Evolutionary conservation across 2,888 invertebrate genomes (phyloP).

Genomic region (Fragum fragum): DNA sequence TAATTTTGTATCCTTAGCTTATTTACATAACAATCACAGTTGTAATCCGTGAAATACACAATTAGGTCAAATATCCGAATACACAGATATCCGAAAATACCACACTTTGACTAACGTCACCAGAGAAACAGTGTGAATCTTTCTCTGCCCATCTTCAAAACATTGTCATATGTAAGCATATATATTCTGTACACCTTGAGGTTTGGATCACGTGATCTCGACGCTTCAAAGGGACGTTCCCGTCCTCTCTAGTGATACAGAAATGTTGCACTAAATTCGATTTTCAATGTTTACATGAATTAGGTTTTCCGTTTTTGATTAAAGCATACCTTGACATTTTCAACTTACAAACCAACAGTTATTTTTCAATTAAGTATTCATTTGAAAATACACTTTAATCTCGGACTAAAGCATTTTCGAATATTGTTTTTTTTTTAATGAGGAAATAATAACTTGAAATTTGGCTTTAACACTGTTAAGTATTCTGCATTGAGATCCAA

Average conservation of each 20-base stretch:
- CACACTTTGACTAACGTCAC: not conserved
- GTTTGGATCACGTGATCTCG: constrained; percentile 2
- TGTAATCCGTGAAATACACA: not conserved
- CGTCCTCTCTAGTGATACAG: constrained; percentile 7
- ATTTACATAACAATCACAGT: not conserved
- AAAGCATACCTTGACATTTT: constrained; percentile 1
- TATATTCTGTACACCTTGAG: constrained; percentile 9
- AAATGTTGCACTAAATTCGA: constrained; percentile 19
- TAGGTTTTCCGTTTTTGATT: constrained; percentile 4
- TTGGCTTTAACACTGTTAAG: no score
- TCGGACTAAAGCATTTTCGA: no score
- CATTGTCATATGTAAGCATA: constrained; percentile 25
- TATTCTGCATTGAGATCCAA: no score
- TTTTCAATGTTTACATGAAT: constrained; percentile 15
- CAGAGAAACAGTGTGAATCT: not conserved
- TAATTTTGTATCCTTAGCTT: not conserved
- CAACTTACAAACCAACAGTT: not conserved
- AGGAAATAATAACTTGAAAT: no score
- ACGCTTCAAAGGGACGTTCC: constrained; percentile 8
- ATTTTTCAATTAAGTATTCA: no score
- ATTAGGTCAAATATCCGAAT: not conserved
- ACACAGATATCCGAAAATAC: constrained; percentile 3
- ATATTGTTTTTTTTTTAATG: no score
- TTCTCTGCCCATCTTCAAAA: constrained; percentile 22
- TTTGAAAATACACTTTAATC: no score